Base-by-base conservation (phyloP, 2,113 vertebrate genomes). In the Epinephelus moara region DNA sequence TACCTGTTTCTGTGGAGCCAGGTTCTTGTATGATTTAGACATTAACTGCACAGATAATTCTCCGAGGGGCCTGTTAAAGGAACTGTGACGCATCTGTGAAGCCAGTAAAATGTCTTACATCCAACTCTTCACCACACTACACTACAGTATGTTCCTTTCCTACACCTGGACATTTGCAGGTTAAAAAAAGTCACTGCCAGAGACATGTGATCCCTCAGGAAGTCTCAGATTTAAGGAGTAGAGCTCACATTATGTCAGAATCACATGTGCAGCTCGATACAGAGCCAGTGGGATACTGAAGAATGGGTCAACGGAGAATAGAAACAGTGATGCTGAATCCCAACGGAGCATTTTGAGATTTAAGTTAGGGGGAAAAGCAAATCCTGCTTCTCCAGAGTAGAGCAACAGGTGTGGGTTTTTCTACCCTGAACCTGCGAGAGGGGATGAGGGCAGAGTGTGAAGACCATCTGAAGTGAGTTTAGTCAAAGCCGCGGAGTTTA, bases 381-480 rank as follows among this genome's bases (percentile, higher is more conserved):
- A 78, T 64, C 60, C 64, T 63, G 49, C 49, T 56, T 73, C 60
- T 68, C 75, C 37, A 71, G 57, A 69, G 62, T 66, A 67, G 37
- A 81, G 61, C 62, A 68, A 27, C 78, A 88, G 49, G 63, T 81
- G 77, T 77, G 69, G 42, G 49, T 10, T 45, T 80, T 75, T 63
- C 8, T 69, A 14, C 17, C 10, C 56, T 10, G 40, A 37, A 18
- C 27, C 30, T 30, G 25, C 23, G 3, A 1, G 9, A 37, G n/a
- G 17, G 23, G 68, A 70, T 80, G 62, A 78, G 61, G 60, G 52
- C n/a, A 23, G 59, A 80, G 80, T 70, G 75, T 50, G 30, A 82
- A 67, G 62, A 68, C 14, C 85, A 90, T 90, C 86, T 91, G 90
- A 88, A 84, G 67, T 12, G 60, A 82, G 88, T 94, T 93, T 79